Base-by-base conservation (phyloP, 2,113 vertebrate genomes). In the Pristiophorus japonicus region DNA sequence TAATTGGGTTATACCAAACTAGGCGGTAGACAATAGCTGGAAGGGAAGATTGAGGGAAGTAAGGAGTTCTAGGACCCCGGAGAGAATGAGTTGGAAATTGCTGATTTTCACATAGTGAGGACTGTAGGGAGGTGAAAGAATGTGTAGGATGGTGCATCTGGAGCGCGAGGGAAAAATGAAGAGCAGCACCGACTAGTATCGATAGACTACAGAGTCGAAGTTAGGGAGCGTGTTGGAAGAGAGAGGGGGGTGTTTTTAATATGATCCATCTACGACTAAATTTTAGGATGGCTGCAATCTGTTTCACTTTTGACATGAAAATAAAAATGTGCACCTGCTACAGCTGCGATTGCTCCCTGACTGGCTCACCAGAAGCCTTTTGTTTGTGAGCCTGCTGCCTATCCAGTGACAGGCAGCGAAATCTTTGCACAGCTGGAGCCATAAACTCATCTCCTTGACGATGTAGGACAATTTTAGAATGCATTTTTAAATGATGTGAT, bases 301-400 rank as follows among this genome's bases (percentile, higher is more conserved):
- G 34, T 96, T 95, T 95, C 95, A 87, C 96, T 96, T 96, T 96
- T 96, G 96, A 95, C 95, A 95, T 95, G 70, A 14, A 91, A 91
- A 62, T n/a, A 63, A 59, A 62, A 92, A 63, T 62, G 59, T 92
- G 88, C 20, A n/a, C 16, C n/a, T 65, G 51, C 51, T 90, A 14
- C 11, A 75, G 70, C 0, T 90, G 51, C 14, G 30, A 27, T 30
- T 34, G 22, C 51, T 88, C 14, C 30, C 3, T n/a, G 12, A 34
- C 51, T 62, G 4, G 8, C 30, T 3, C 10, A 20, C 34, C 59
- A 63, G 38, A 59, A 92, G 18, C 30, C 55, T 22, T 92, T 92
- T 65, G 34, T 38, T 65, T 45, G 38, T 22, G 45, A 14, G 88
- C 16, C 20, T 62, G 5, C 14, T n/a, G 14, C 38, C 78, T 45